These are phyloP conservation scores for Eristalis arbustorum DNA, from an alignment of 2,888 invertebrate genomes.

Conservation along the genomic window DNA sequence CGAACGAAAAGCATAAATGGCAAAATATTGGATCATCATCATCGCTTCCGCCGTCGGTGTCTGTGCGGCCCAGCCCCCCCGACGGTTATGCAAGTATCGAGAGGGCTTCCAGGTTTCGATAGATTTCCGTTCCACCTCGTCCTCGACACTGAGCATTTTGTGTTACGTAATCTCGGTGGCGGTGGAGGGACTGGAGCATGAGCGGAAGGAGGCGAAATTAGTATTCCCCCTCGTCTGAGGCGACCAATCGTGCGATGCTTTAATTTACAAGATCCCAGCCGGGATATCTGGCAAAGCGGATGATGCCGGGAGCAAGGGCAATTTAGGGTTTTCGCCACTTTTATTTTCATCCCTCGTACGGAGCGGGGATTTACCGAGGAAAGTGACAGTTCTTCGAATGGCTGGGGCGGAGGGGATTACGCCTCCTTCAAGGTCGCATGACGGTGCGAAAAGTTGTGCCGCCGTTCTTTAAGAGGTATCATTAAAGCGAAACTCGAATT, in stretches of 20 bases:
- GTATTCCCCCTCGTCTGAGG: slow-evolving; percentile 34
- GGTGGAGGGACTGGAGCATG: too few species aligned
- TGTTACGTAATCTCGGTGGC: slow-evolving; percentile 16
- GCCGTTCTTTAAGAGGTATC: background rate
- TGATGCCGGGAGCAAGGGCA: slow-evolving; percentile 6
- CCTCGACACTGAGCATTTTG: background rate
- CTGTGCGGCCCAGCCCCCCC: background rate
- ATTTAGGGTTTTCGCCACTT: background rate
- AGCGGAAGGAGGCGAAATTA: slow-evolving; percentile 24
- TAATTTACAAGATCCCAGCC: slow-evolving; percentile 32
- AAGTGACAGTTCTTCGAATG: slow-evolving; percentile 14
- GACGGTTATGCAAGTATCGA: slow-evolving; percentile 11
- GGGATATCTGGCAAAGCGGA: slow-evolving; percentile 32
- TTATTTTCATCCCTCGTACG: background rate
- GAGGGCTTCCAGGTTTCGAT: slow-evolving; percentile 16
- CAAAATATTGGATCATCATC: slow-evolving; percentile 43
- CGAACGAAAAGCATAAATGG: slow-evolving; percentile 23
- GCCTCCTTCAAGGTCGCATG: background rate
- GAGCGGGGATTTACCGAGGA: background rate
- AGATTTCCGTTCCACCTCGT: background rate
- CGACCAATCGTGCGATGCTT: slow-evolving; percentile 40
- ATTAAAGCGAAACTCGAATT: background rate
- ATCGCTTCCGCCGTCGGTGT: slow-evolving; percentile 19
- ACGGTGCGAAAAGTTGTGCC: background rate
- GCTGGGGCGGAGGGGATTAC: background rate